Conservation (phyloP, 2,888 invertebrate species). For the Biston stratarius region DNA sequence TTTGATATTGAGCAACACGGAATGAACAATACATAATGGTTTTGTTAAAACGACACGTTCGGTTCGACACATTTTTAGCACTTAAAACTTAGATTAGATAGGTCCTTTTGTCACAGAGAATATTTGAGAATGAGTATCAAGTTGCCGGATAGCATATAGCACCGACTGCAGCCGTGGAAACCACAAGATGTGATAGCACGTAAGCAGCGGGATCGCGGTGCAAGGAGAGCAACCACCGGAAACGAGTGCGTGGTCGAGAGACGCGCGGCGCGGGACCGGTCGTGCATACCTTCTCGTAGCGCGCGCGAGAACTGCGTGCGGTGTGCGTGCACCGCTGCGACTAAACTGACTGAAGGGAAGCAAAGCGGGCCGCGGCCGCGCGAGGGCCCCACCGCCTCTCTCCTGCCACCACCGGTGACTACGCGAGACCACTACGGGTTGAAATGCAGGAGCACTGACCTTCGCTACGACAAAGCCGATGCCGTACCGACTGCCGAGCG, state of each 20-base stretch:
- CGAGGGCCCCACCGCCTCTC: constrained; percentile 81
- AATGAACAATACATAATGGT: constrained; percentile 47
- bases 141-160: constrained; percentile 30
- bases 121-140: constrained; percentile 37
- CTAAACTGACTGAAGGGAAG: constrained; percentile 79
- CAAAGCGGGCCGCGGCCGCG: constrained; percentile 63
- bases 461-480: constrained; percentile 63
- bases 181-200: constrained; percentile 49
- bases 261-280: constrained; percentile 50
- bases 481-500: constrained; percentile 49
- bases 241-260: constrained; percentile 69
- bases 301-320: constrained; percentile 87
- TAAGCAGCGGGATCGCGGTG: constrained; percentile 48
- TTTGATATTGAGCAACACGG: constrained; percentile 52
- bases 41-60: constrained; percentile 45
- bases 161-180: constrained; percentile 35
- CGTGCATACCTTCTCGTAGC: constrained; percentile 82
- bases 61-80: constrained; percentile 69
- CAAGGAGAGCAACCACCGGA: constrained; percentile 78
- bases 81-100: constrained; percentile 38
- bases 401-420: constrained; percentile 78
- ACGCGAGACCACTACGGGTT: constrained; percentile 77
- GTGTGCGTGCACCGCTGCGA: constrained; percentile 86
- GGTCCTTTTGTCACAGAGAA: constrained; percentile 24
- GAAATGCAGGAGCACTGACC: constrained; percentile 82